Evolutionary conservation across 2,113 vertebrate species (phyloP), one percentile per base, ranked within the genome.

Genomic region (Salvelinus fontinalis): DNA sequence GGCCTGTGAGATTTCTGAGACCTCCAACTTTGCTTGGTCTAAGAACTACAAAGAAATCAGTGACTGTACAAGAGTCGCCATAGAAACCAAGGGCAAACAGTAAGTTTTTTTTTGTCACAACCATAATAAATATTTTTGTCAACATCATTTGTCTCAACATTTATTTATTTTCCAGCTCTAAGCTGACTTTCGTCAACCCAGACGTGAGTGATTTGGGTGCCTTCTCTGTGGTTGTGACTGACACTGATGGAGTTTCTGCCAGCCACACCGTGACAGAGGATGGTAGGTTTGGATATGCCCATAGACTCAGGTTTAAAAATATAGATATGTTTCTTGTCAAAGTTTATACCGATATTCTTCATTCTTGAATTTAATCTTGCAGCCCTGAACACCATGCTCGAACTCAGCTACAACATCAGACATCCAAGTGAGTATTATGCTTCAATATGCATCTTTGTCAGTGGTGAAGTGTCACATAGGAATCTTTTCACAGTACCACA

Each of bases 351-450:
- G 22, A 22, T 60, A 60, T 5, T 66, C 9, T 54, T 51, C 24
- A 68, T 59, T 75, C 39, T 80, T 29, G 66, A 29, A 3, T 80
- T 77, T 83, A 82, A 67, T 54, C 87, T 85, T 44, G 66, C 94
- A 99, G 98, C 97, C 59, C 44, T 98, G 49, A 95, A 97, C 76
- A 95, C 93, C 79, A 90, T 98, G 95, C 90, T 96, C 91, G 88
- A 95, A 22, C 88, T 98, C 89, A 99, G 98, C 90, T 89, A 97
- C 2, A 95, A 96, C 89, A 97, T 99, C 86, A 97, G 90, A 85
- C 95, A 99, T 76, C 98, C 98, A 48, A 89, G 97, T 99, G 92
- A 97, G 97, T 94, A 2, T 66, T 3, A 59, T 20, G 5, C 64
- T 60, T 34, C 64, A 26, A 18, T 44, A 24, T 64, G 20, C 1